Conservation (phyloP, 2,113 vertebrate genomes). For the Philantomba maxwellii region DNA sequence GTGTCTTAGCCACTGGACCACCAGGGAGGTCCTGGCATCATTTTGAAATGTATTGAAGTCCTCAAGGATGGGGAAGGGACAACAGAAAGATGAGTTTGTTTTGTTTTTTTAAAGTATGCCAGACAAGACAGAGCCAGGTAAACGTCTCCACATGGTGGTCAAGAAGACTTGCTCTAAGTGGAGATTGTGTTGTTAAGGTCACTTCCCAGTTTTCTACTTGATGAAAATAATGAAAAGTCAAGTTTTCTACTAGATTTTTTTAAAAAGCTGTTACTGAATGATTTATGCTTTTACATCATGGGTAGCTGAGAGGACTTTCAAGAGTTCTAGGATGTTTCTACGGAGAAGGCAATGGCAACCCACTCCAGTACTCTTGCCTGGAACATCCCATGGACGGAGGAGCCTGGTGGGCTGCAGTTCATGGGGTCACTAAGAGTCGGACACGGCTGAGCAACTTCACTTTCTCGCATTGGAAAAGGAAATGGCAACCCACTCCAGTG, state of each 20-base stretch:
- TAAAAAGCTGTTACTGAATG: neutral
- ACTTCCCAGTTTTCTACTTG: neutral
- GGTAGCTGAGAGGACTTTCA: neutral
- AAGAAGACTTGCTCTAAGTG: neutral
- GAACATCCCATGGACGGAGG: no score
- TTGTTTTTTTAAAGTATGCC: neutral
- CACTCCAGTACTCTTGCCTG: no score
- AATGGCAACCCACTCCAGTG: no score
- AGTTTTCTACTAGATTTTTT: neutral
- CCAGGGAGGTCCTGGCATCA: neutral
- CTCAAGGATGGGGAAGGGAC: neutral
- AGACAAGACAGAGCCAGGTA: neutral
- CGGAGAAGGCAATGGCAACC: neutral
- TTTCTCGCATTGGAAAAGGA: no score
- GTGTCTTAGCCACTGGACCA: neutral
- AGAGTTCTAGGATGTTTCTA: neutral
- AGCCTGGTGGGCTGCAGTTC: no score
- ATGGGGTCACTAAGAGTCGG: no score
- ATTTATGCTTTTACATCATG: neutral
- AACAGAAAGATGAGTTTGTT: neutral
- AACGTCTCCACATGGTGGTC: neutral
- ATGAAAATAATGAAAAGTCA: neutral
- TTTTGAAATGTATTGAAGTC: neutral
- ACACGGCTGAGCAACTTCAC: no score
- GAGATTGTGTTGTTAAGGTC: neutral